Evolutionary conservation across 2,113 vertebrate genomes (phyloP).

Genomic region (Chiloscyllium plagiosum): DNA sequence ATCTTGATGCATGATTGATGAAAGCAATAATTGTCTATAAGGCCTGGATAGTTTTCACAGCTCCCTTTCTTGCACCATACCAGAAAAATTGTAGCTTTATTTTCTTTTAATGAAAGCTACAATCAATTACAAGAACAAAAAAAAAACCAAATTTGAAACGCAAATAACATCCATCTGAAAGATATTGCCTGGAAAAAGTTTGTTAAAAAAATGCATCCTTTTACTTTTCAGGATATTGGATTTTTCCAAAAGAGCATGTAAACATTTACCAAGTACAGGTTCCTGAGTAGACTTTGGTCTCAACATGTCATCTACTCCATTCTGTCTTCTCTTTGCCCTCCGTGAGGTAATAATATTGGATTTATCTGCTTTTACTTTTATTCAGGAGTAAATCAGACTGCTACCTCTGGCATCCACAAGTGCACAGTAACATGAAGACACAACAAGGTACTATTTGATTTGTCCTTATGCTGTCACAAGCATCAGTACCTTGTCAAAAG

Average conservation of each 20-base stretch:
- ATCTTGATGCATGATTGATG: conserved; percentile 7
- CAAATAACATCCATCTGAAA: neutral
- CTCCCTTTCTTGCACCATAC: neutral
- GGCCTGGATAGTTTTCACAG: conserved; percentile 4
- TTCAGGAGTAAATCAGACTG: neutral
- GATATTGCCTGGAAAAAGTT: neutral
- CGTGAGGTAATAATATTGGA: neutral
- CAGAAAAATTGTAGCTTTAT: too few relatives aligned
- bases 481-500: too few relatives aligned
- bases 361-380: neutral
- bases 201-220: neutral
- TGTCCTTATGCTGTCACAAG: too few relatives aligned
- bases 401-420: too few relatives aligned
- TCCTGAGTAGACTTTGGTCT: neutral
- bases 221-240: neutral
- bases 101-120: neutral
- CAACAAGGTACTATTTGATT: too few relatives aligned
- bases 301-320: neutral
- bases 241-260: neutral
- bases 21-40: neutral
- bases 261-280: neutral
- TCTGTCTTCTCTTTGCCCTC: neutral
- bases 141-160: neutral
- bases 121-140: neutral
- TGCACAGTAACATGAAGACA: neutral